Percentiles rank a stretch among this genome's conserved stretches.
Evolutionary conservation across 2,797 vertebrate genomes (phyloP).

Genomic region (Gastrophryne carolinensis): DNA sequence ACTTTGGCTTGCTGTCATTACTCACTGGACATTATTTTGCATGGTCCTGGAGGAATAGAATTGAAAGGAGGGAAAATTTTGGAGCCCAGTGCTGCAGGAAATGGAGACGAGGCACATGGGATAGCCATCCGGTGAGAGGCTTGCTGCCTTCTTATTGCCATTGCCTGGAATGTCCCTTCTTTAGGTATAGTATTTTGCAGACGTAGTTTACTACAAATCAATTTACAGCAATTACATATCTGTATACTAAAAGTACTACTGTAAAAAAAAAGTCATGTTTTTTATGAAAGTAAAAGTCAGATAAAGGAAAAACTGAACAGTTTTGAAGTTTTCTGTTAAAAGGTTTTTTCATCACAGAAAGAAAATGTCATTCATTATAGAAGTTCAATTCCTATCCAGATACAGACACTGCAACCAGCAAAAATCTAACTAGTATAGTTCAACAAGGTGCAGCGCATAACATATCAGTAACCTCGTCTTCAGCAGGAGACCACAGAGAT

Average conservation of each 20-base stretch:
- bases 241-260: neutral
- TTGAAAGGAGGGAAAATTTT: too few relatives aligned
- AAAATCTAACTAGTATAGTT: conserved; percentile 29
- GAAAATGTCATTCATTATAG: conserved; percentile 37
- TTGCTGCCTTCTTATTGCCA: too few relatives aligned
- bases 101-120: too few relatives aligned
- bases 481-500: conserved; percentile 41
- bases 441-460: neutral
- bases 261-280: neutral
- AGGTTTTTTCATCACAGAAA: neutral
- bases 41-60: too few relatives aligned
- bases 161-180: too few relatives aligned
- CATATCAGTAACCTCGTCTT: conserved; percentile 52
- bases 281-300: neutral
- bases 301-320: neutral
- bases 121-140: too few relatives aligned
- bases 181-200: too few relatives aligned
- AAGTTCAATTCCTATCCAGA: neutral
- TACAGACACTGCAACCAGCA: neutral
- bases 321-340: neutral
- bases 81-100: too few relatives aligned
- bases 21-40: too few relatives aligned
- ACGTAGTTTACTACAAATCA: neutral
- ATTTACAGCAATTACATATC: neutral
- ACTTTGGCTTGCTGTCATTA: too few relatives aligned